Percentiles rank a stretch among this genome's conserved stretches.
These are phyloP conservation scores for Ranitomeya imitator DNA, from an alignment of 2,113 vertebrate species.

Conservation along the genomic window DNA sequence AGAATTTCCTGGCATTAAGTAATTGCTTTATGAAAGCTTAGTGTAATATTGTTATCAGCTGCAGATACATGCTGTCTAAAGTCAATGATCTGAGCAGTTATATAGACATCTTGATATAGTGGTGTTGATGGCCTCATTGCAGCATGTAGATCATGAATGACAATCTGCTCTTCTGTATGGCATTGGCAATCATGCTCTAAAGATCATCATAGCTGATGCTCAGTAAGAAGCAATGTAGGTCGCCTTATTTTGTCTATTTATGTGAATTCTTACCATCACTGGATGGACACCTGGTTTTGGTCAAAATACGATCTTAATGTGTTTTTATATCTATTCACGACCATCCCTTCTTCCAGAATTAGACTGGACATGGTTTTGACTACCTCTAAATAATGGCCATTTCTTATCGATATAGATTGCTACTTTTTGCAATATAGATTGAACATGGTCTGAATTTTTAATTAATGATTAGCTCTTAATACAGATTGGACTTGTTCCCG, in stretches of 20 bases:
- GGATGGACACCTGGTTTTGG: too few species aligned
- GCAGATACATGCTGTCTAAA: too few species aligned
- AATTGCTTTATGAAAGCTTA: neutral
- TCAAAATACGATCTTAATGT: too few species aligned
- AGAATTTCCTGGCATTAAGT: constrained; percentile 37
- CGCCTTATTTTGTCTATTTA: neutral
- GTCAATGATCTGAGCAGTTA: neutral
- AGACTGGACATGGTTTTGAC: neutral
- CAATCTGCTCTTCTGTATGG: neutral
- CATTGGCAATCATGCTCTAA: neutral
- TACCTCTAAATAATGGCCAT: too few species aligned
- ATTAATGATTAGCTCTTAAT: too few species aligned
- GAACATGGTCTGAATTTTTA: too few species aligned
- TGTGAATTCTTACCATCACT: neutral
- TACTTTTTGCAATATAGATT: too few species aligned
- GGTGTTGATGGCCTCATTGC: neutral
- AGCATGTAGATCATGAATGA: neutral
- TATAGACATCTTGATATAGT: neutral
- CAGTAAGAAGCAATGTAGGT: neutral
- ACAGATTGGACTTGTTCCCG: too few species aligned
- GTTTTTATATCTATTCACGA: too few species aligned
- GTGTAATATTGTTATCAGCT: too few species aligned
- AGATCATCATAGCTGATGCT: neutral
- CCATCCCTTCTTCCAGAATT: too few species aligned
- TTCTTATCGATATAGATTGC: too few species aligned